Conservation (phyloP, 2,113 vertebrate genomes). For the Sebastes fasciatus region DNA sequence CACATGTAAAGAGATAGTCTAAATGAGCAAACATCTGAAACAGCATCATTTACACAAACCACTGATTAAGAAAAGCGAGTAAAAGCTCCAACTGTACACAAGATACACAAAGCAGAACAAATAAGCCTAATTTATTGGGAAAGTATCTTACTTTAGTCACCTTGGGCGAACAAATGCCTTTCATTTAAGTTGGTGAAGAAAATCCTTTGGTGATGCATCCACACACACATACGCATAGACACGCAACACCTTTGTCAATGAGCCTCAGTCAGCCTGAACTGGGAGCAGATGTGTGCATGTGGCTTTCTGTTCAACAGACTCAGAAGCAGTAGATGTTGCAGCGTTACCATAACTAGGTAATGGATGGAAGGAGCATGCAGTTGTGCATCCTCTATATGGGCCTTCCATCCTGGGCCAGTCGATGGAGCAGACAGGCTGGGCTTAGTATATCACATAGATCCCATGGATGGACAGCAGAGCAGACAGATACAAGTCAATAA, state of each 20-base stretch:
- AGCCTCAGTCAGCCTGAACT: conserved; percentile 57
- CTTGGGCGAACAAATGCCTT: conserved; percentile 30
- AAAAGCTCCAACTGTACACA: background rate
- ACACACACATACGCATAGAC: background rate
- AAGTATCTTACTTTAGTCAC: conserved; percentile 11
- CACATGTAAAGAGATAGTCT: conserved; percentile 37
- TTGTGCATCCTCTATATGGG: conserved; percentile 76
- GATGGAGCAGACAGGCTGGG: conserved; percentile 76
- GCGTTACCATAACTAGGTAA: conserved; percentile 64
- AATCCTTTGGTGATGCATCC: conserved; percentile 12
- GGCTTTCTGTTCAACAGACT: conserved; percentile 24
- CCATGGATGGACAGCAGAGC: conserved; percentile 55
- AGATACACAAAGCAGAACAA: background rate
- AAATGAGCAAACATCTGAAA: conserved; percentile 48
- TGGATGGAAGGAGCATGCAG: conserved; percentile 82
- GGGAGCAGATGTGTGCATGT: conserved; percentile 46
- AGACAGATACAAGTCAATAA: conserved; percentile 78
- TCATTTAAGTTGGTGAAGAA: conserved; percentile 11
- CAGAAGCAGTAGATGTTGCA: conserved; percentile 28
- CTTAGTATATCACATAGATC: conserved; percentile 78
- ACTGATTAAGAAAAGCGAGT: conserved; percentile 13
- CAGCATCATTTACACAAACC: conserved; percentile 1
- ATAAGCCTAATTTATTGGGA: background rate
- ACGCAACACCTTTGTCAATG: conserved; percentile 45
- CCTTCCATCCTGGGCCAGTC: conserved; percentile 77